Evolutionary conservation across 2,888 invertebrate species (phyloP).

Genomic region (Sphaerolaimus hirsutus): DNA sequence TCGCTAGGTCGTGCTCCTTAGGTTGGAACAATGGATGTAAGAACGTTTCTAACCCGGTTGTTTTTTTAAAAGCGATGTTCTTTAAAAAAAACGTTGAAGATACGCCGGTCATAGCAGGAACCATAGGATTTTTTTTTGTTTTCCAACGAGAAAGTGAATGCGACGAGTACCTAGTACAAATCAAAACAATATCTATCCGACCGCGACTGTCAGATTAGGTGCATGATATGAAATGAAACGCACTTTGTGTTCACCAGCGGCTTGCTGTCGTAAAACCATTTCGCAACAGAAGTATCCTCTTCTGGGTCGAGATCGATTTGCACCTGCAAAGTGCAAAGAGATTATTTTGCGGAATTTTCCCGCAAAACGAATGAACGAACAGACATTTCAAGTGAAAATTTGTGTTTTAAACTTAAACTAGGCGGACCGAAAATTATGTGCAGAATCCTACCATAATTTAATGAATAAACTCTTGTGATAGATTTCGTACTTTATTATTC

Average conservation of each 20-base stretch:
- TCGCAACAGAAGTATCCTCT: constrained; percentile 46
- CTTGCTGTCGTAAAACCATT: constrained; percentile 97
- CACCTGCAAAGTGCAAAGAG: background rate
- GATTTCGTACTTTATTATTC: no score
- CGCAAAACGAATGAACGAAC: background rate
- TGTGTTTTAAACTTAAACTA: no score
- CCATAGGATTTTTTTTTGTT: background rate
- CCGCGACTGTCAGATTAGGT: no score
- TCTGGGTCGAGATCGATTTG: constrained; percentile 89
- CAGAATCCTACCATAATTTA: no score
- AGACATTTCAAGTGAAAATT: no score
- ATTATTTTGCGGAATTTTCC: background rate
- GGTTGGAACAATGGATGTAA: no score
- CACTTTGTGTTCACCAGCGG: constrained; percentile 68
- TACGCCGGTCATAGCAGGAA: background rate
- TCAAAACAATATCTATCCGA: background rate
- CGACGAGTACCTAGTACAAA: background rate
- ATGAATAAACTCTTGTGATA: no score
- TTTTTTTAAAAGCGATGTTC: background rate
- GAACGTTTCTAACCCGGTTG: no score
- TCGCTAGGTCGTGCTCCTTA: no score
- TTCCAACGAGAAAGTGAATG: background rate
- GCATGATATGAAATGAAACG: no score
- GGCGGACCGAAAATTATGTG: no score
- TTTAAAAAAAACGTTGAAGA: no score